Evolutionary conservation across 2,888 invertebrate genomes (phyloP), one percentile per base, ranked within the genome.

Genomic region (Nezara viridula): DNA sequence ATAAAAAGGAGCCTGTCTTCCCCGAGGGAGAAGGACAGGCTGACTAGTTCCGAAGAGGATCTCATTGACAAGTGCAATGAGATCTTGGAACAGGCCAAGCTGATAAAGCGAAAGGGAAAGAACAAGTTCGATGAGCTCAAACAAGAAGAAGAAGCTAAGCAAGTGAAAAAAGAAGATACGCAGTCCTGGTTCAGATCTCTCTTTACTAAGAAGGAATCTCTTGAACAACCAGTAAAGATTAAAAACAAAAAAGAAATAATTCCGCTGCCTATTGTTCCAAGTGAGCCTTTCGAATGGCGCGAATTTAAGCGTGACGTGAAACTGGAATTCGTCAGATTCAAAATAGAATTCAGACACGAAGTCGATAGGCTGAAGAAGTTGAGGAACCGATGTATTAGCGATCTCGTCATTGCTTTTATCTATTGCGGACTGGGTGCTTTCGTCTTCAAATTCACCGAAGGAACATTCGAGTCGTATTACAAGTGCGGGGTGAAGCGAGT

Each of bases 401-500:
- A 96, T 91, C 92, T 96, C 40, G 92, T 97, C n/a, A 91, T 97
- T 47, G 93, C 97, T 66, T 93, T 96, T 44, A 94, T 97, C 89
- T 94, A 96, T 91, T 96, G 96, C 91, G 97, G 97, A 9, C 93
- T 96, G 86, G 97, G 97, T 1, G 97, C 96, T 0, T 94, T 97
- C 86, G 93, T 96, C 91, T 97, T 98, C 92, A 96, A 96, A 91
- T 95, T 96, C 91, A 95, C 96, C 40, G 98, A 98, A 92, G 97
- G 97, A 6, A 95, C 96, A 3, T 96, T 97, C 91, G 98, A 98
- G 92, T 95, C 96, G 90, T 96, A 96, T 90, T 97, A 96, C 93
- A 98, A 98, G 93, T 97, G 97, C 92, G 96, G 97, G 16, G 96
- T 97, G 81, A 96, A 97, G 91, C 94, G 96, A 91, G 97, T 98